Base-by-base conservation (phyloP, 2,888 invertebrate species). In the Stenodera caucasica region DNA sequence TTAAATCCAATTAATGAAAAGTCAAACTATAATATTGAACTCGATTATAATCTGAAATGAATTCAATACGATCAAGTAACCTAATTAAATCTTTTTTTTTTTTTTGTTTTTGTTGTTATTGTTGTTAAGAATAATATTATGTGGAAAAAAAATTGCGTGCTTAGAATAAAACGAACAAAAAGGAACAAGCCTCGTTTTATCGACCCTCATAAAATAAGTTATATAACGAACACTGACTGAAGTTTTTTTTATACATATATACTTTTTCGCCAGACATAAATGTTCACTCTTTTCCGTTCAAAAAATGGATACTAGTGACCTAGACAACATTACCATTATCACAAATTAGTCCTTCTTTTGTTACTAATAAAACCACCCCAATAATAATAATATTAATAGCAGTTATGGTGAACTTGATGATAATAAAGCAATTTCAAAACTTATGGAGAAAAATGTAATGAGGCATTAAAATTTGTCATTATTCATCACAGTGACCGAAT, bases 1-100 rank as follows among this genome's bases (percentile, higher is more conserved):
- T 32, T 32, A 52, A 15, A 52, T 30, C 9, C 26, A 52, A 52
- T 52, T 52, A 52, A 52, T 33, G 30, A 18, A 52, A 52, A 30
- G 45, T 52, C 52, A 30, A 52, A 52, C 52, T 32, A 52, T n/a
- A 21, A 32, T 33, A 45, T n/a, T 18, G n/a, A 30, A 52, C 11
- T 32, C 18, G 12, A 29, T 52, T 52, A 52, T 21, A 23, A 32
- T 15, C 21, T 18, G 11, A 18, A 18, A 18, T 18, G 26, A 8
- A n/a, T 26, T 32, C 52, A 52, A 52, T 18, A 11, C 23, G 5
- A 32, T 14, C 11, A 30, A 29, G 18, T 11, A 26, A 51, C n/a
- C 18, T 51, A 29, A 51, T 51, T 29, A 15, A 32, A 15, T 4
- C 40, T 3, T 5, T 15, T 40, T 40, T 14, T 15, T 40, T 45